Base-by-base conservation (phyloP, 1,140 invertebrate species). In the Drosophila athabasca region DNA sequence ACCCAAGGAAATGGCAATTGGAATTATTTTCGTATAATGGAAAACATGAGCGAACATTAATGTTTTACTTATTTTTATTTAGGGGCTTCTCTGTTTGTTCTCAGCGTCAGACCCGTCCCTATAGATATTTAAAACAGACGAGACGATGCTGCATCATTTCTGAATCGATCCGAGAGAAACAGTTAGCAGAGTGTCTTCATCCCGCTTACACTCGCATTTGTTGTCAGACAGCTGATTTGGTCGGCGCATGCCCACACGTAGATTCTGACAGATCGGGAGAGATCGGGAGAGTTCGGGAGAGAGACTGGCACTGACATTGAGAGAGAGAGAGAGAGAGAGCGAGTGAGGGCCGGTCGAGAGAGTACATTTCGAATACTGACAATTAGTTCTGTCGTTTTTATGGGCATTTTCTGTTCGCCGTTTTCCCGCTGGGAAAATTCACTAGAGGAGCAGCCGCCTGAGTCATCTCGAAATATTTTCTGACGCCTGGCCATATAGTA, bases 171-270 rank as follows among this genome's bases (percentile, higher is more conserved):
- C 45, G 62, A 70, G 64, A 58, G 51, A 24, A 48, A n/a, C n/a
- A 24, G 41, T 19, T 29, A 26, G n/a, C 17, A 51, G n/a, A 48
- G 19, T 43, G 29, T 58, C 35, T 35, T 44, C n/a, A 24, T 84
- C 81, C 67, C 73, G 17, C 73, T 84, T 49, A 60, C 72, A 77
- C 81, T 60, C 45, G 29, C 73, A 74, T 77, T 85, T 84, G 81
- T 84, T 84, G 60, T 84, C 76, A 80, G 65, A 61, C 80, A 80
- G 72, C 81, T 84, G 76, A 62, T 74, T 46, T 24, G 3, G 44
- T 39, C 49, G 22, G 57, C 81, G 76, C 81, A 80, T 64, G 81
- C 81, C 52, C 68, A 29, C 1, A n/a, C 2, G 6, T 9, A 52
- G 31, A 49, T 55, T 83, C 45, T 84, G 80, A 83, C 79, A 76